Base-by-base conservation (phyloP, 2,888 invertebrate species). In the Ormyrus rosae region DNA sequence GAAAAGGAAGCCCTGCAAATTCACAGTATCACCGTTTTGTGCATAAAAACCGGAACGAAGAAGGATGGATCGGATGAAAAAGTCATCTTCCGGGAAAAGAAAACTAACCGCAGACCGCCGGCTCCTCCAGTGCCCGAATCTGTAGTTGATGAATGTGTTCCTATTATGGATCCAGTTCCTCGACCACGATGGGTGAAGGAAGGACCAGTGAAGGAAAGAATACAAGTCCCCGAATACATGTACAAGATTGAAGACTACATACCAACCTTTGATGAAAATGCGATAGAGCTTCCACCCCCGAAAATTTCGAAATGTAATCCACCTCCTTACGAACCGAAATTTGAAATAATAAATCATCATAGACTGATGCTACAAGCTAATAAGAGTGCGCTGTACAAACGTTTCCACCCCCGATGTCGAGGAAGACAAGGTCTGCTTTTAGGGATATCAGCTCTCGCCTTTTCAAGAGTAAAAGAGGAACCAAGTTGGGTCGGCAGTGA, bases 51-150 rank as follows among this genome's bases (percentile, higher is more conserved):
- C 0, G 87, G 86, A 3, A 83, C 79, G 0, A 65, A 61, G 0
- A 71, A 79, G 0, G 85, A 86, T 53, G 84, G 86, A 2, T 77
- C 85, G 0, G 64, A 84, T 1, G 88, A 89, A 10, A 85, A 83
- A n/a, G 83, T 90, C 1, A 85, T 91, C 50, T 91, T 87, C 82
- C 84, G 90, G 0, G 87, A 86, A 6, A 87, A 86, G 50, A 87
- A 86, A 3, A 87, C 85, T 0, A 87, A 86, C 65, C 86, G 89
- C 0, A 85, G 89, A 75, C 89, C 89, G 9, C 80, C 81, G 4
- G 82, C 84, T 0, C 50, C 64, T 9, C 1, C 78, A 0, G 50
- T 48, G 0, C 50, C 50, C 2, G 61, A 71, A 45, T 11, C 63
- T 2, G 34, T 61, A 45, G 45, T 72, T 10, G 78, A 84, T 50